Evolutionary conservation across 2,113 vertebrate species (phyloP), one percentile per base, ranked within the genome.

Genomic region (Myrmecobius fasciatus): DNA sequence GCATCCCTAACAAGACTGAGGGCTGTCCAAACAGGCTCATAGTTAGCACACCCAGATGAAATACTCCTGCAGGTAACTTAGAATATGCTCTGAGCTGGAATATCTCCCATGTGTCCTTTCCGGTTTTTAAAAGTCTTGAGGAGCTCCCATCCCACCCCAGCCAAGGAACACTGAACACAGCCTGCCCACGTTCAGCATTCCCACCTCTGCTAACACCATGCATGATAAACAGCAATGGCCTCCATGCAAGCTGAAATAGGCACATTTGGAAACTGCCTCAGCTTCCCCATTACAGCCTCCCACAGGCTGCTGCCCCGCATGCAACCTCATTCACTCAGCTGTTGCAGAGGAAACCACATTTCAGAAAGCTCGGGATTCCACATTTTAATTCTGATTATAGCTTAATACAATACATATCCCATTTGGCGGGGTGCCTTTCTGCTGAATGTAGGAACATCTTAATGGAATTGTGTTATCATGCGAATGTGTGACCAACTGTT

Each of bases 401-500:
- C 91, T 67, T n/a, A 49, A 90, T 14, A 52, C 0, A 24, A n/a
- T 17, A 17, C 93, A n/a, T 14, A 91, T 46, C 83, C 95, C 75
- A 22, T 24, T 91, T 97, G 93, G 43, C 94, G 5, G 25, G 28
- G 52, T 67, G 97, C 96, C 96, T 91, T 54, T 89, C 49, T 24
- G 7, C 47, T 10, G 95, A 92, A 94, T 52, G 94, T 10, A 88
- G 2, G 88, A 54, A 95, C 67, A 25, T 47, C 95, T 24, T 94
- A 95, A 96, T 95, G 51, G 98, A 92, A 96, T 89, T 95, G 92
- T 54, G 91, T 97, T 95, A 93, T 20, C 51, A 89, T 6, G 14
- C 0, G 31, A 52, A 67, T 92, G 96, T 97, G 96, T 46, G 51
- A 92, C 93, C 97, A 97, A 96, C 97, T 96, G 97, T 96, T 95